phyloP scores from a whole-genome alignment of 92 coral and sea anemone species.

The Scolanthus callimorphus region DNA sequence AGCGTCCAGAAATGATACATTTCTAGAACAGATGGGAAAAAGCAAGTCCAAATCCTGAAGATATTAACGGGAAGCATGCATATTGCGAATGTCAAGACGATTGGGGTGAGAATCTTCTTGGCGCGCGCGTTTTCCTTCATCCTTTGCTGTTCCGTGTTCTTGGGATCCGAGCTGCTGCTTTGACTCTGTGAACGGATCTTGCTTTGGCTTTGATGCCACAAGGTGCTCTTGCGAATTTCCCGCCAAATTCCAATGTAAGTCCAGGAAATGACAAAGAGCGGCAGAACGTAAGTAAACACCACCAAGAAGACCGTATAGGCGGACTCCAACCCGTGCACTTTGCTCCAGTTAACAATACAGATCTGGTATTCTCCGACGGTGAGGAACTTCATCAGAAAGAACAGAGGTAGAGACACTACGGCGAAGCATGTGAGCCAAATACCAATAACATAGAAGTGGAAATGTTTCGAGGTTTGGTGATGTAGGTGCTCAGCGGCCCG shows the following conservation, averaged over 20 bases:
- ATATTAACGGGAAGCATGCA: slow-evolving; percentile 41
- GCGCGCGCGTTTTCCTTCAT: slow-evolving; percentile 56
- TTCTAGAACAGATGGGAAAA: slow-evolving; percentile 15
- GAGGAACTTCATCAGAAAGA: slow-evolving; percentile 15
- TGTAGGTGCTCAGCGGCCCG: slow-evolving; percentile 1
- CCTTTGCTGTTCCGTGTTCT: slow-evolving; percentile 5
- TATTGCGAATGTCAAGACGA: slow-evolving; percentile 56
- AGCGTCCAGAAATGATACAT: slow-evolving; percentile 41
- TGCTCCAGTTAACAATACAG: slow-evolving; percentile 36
- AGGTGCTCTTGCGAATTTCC: slow-evolving; percentile 55
- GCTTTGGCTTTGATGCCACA: slow-evolving; percentile 43
- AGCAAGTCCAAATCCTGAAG: slow-evolving; percentile 31
- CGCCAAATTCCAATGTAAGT: slow-evolving; percentile 66
- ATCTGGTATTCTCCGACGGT: neutral
- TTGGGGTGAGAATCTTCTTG: slow-evolving; percentile 44
- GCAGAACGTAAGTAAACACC: slow-evolving; percentile 54
- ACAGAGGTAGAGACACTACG: slow-evolving; percentile 38
- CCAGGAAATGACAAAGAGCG: slow-evolving; percentile 52
- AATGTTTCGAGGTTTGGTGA: slow-evolving; percentile 4
- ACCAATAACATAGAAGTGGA: slow-evolving; percentile 7
- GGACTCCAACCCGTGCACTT: slow-evolving; percentile 1
- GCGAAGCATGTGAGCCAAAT: slow-evolving; percentile 47
- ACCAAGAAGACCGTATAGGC: slow-evolving; percentile 29
- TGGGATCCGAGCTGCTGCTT: neutral
- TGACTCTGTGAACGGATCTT: no score